phyloP scores from a whole-genome alignment of 2,888 invertebrate species.

The Trichogramma dendrolimi region DNA sequence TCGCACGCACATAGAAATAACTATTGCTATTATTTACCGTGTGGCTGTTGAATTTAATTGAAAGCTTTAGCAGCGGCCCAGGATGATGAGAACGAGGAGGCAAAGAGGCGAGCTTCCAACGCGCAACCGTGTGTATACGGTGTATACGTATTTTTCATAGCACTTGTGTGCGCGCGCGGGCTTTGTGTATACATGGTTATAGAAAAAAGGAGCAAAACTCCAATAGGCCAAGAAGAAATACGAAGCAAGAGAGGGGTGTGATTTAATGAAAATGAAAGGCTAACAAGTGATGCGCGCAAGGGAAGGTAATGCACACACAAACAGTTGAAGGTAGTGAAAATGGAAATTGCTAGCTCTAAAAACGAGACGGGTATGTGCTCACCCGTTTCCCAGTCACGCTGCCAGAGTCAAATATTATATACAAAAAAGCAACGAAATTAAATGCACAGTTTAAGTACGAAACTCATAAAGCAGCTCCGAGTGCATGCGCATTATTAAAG shows the following conservation, averaged over 20 bases:
- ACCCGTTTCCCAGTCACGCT: too few species aligned
- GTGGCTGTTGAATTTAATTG: too few species aligned
- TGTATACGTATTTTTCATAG: slow-evolving; percentile 7
- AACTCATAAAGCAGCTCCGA: too few species aligned
- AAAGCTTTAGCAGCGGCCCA: too few species aligned
- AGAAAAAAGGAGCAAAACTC: slow-evolving; percentile 7
- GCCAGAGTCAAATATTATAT: too few species aligned
- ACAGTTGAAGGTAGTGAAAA: slow-evolving; percentile 16
- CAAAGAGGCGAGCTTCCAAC: slow-evolving; percentile 6
- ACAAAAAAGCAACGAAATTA: too few species aligned
- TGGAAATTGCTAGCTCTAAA: not conserved
- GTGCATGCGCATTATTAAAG: too few species aligned
- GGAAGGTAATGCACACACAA: not conserved
- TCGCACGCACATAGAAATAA: too few species aligned
- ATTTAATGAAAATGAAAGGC: slow-evolving; percentile 23
- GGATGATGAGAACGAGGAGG: not conserved
- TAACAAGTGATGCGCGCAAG: too few species aligned
- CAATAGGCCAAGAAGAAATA: not conserved
- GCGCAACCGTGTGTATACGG: not conserved
- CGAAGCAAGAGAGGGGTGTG: not conserved
- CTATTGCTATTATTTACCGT: too few species aligned
- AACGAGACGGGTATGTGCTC: too few species aligned
- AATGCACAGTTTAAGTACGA: too few species aligned
- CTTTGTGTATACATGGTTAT: slow-evolving; percentile 5
- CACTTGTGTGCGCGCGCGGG: not conserved